Evolutionary conservation across 2,888 invertebrate genomes (phyloP), one percentile per base, ranked within the genome.

Genomic region (Pheosia gnoma): DNA sequence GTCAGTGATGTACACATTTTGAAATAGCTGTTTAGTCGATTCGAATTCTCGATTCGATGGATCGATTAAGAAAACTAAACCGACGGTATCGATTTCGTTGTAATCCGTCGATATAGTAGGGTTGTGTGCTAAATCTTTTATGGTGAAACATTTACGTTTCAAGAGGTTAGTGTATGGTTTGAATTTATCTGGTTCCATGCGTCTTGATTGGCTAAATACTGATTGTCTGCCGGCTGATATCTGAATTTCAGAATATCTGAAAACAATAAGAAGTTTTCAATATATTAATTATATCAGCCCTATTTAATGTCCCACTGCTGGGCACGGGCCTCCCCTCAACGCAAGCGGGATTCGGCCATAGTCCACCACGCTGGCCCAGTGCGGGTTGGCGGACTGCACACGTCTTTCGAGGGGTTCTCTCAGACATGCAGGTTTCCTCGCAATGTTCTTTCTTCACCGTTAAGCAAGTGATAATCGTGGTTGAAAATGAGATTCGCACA

Each of bases 1-100:
- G 79, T 96, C 96, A 0, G 95, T 85, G 25, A 96, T 58, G 85
- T 95, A 96, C 0, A 96, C 86, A 63, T 94, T 94, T 85, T 96
- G 96, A 60, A 90, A 91, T 3, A 80, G 79, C 62, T 86, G 83
- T 65, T 86, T 86, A 49, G 67, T 79, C 47, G 83, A 82, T 59
- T 89, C 84, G 59, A 90, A 89, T 11, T 91, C 89, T 63, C 85
- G 79, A 38, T 87, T 89, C 39, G 91, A 82, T 38, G 94, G 92
- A 67, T 94, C 94, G 49, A 95, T 89, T 62, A 91, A 85, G 38
- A 96, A 92, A 51, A 97, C 93, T 3, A 96, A 75, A 2, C 97
- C 97, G 5, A 96, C 94, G 9, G 96, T 95, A 86, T 97, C 97
- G 68, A 97, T 93, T 92, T 97, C 97, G 66, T 95, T 95, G 78